phyloP scores from a whole-genome alignment of 2,797 vertebrate genomes.

The Gambelia wislizenii region DNA sequence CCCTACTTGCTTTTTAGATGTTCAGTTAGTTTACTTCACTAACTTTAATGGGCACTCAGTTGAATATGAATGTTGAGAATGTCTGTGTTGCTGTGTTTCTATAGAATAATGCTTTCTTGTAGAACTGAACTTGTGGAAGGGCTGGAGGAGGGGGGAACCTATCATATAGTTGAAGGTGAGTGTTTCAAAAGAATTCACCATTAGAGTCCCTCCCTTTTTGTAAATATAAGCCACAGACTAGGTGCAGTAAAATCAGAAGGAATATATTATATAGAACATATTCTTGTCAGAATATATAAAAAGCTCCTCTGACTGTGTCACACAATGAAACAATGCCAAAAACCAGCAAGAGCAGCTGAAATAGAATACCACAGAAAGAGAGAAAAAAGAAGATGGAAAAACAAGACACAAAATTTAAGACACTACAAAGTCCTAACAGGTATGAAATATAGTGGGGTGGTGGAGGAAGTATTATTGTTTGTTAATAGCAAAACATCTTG shows the following conservation, averaged over 20 bases:
- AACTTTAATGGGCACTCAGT: neutral
- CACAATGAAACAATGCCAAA: neutral
- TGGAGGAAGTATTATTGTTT: neutral
- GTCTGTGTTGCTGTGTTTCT: neutral
- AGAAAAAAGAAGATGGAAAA: neutral
- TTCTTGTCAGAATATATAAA: neutral
- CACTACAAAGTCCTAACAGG: neutral
- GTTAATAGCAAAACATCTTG: neutral
- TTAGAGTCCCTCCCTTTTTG: neutral
- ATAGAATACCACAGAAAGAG: neutral
- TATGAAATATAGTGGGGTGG: neutral
- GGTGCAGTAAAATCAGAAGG: neutral
- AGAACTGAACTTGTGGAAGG: neutral
- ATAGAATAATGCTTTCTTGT: neutral
- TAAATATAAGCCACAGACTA: neutral
- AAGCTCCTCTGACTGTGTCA: neutral
- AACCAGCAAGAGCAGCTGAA: constrained; percentile 6
- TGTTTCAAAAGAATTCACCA: neutral
- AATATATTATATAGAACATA: neutral
- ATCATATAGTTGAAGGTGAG: neutral
- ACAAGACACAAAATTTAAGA: neutral
- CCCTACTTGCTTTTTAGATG: neutral
- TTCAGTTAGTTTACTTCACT: neutral
- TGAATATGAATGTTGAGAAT: neutral
- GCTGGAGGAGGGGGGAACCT: neutral